Evolutionary conservation across 2,888 invertebrate species (phyloP), one percentile per base, ranked within the genome.

Genomic region (Caenorhabditis sp.): DNA sequence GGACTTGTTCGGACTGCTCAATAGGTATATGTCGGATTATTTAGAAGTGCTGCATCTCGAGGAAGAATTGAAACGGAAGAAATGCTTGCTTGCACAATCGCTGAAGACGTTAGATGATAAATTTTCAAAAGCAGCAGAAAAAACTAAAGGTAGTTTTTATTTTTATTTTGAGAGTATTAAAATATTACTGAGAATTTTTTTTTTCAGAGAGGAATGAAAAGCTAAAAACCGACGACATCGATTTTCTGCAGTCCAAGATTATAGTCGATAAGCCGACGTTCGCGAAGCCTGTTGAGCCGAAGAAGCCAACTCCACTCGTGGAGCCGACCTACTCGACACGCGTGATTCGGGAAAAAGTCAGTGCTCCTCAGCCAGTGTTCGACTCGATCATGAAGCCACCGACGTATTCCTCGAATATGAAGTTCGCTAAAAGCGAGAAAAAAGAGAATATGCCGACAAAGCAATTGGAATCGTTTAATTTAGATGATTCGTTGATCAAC

Each of bases 311-410:
- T 20, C 53, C 53, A 4, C 11, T 73, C 6, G 32, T 39, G 1
- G 66, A 61, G 11, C 66, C 66, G 8, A 52, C 30, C 2, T 74
- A 61, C 61, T 61, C 55, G 6, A 66, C 59, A 15, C 43, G 66
- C n/a, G 58, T 52, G 3, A 24, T 43, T 1, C 50, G 65, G 3
- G 59, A 58, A 24, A 46, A 52, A 22, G 13, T 20, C 2, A 15
- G 17, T 1, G 7, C 13, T 9, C 26, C 53, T 8, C 26, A 11
- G 8, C 15, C 24, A 8, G 17, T 20, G 1, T 24, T 59, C 1
- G 52, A 55, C 24, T 39, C 55, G 7, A 45, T 56, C 11, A 66
- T 55, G 66, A 66, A 68, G 26, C 68, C 68, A 2, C 68, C 68
- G 11, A 68, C 58, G n/a, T 68, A 17, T 15, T 58, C 58, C 3